Conservation (phyloP, 2,797 vertebrate genomes). For the Eidolon dupreanum region DNA sequence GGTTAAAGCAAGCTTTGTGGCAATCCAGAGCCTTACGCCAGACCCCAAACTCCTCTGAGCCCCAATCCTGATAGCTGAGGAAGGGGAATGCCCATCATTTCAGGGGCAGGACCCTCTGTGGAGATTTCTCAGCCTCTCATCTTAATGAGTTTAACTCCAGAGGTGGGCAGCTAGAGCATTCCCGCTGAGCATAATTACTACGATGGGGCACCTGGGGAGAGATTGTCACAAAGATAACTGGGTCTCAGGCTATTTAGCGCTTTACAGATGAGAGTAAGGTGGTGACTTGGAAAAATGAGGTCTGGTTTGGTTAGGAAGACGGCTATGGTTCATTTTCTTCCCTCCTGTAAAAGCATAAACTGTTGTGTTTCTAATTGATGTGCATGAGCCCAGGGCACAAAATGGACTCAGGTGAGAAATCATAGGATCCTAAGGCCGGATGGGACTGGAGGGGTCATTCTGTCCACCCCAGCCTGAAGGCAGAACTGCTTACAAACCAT, state of each 20-base stretch:
- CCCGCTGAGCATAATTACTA: slow-evolving; percentile 79
- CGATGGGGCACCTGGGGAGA: slow-evolving; percentile 77
- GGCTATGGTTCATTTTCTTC: slow-evolving; percentile 64
- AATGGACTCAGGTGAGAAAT: slow-evolving; percentile 64
- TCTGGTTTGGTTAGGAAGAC: slow-evolving; percentile 68
- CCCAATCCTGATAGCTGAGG: slow-evolving; percentile 16
- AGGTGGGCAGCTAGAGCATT: slow-evolving; percentile 83
- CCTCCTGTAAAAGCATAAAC: slow-evolving; percentile 34
- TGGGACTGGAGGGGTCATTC: slow-evolving; percentile 21
- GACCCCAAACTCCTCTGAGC: slow-evolving; percentile 33
- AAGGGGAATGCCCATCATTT: slow-evolving; percentile 52
- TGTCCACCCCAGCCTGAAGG: slow-evolving; percentile 23
- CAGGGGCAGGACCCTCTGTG: slow-evolving; percentile 82
- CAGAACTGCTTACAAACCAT: neutral
- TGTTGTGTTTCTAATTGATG: slow-evolving; percentile 66
- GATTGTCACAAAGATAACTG: slow-evolving; percentile 78
- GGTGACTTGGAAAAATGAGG: slow-evolving; percentile 82
- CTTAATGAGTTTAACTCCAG: slow-evolving; percentile 88
- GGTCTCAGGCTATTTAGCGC: slow-evolving; percentile 78
- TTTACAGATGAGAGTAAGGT: slow-evolving; percentile 79
- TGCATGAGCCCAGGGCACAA: slow-evolving; percentile 61
- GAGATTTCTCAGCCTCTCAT: slow-evolving; percentile 82
- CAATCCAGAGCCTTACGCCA: neutral
- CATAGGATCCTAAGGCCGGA: neutral
- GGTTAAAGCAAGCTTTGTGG: slow-evolving; percentile 64